These are phyloP conservation scores for Zosterops lateralis DNA, from an alignment of 2,113 vertebrate genomes.

Conservation along the genomic window DNA sequence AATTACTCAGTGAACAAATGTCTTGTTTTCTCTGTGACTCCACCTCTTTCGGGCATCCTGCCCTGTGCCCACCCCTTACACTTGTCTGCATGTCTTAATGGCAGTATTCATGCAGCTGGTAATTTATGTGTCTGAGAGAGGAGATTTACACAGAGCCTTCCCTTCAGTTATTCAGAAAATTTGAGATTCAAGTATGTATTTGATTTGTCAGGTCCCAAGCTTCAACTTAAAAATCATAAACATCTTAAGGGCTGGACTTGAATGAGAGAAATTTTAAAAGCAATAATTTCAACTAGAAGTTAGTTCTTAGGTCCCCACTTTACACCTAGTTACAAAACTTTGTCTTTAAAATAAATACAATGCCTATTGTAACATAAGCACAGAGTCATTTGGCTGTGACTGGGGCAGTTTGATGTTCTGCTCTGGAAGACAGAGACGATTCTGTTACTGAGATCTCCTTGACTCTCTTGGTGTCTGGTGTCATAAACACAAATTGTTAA, in stretches of 20 bases:
- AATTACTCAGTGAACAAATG: slow-evolving; percentile 46
- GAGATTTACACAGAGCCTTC: slow-evolving; percentile 23
- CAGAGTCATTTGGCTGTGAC: neutral
- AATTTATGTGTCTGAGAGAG: slow-evolving; percentile 42
- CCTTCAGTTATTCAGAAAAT: slow-evolving; percentile 46
- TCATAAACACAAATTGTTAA: slow-evolving; percentile 62
- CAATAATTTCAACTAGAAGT: neutral
- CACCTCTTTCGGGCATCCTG: slow-evolving; percentile 24
- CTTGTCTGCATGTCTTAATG: slow-evolving; percentile 44
- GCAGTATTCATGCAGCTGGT: slow-evolving; percentile 48
- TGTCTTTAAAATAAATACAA: slow-evolving; percentile 8
- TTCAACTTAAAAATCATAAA: neutral
- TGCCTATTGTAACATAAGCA: slow-evolving; percentile 23
- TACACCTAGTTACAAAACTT: neutral
- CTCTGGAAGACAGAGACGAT: neutral
- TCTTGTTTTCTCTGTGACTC: slow-evolving; percentile 39
- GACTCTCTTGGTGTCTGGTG: slow-evolving; percentile 55
- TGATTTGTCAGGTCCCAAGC: neutral
- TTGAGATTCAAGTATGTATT: neutral
- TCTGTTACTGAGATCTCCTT: slow-evolving; percentile 26
- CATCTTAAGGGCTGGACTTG: neutral
- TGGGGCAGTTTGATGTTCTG: neutral
- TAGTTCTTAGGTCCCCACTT: neutral
- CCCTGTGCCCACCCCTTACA: slow-evolving; percentile 33
- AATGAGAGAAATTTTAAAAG: neutral